Conservation (phyloP, 2,113 vertebrate genomes). For the Willisornis vidua region DNA sequence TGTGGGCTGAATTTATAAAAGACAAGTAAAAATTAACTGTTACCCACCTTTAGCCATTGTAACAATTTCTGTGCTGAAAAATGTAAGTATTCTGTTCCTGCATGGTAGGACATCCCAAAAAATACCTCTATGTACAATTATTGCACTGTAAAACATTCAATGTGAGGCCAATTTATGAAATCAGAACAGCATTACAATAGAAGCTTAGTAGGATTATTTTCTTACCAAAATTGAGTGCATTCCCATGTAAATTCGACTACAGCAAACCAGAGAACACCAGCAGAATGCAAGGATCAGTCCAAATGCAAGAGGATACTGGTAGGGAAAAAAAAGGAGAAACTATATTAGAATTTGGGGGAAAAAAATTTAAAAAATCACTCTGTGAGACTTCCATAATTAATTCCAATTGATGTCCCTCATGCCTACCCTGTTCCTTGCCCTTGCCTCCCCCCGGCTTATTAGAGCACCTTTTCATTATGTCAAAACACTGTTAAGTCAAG, state of each 20-base stretch:
- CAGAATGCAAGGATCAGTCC: conserved; percentile 85
- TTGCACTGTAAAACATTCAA: neutral
- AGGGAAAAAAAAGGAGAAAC: neutral
- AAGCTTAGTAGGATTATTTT: neutral
- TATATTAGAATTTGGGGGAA: neutral
- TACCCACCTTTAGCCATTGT: neutral
- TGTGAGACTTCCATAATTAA: neutral
- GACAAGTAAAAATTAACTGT: neutral
- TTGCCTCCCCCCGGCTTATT: neutral
- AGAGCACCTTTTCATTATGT: neutral
- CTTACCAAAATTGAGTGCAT: conserved; percentile 99
- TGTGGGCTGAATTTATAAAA: neutral
- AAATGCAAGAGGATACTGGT: conserved; percentile 86
- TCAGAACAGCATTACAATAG: neutral
- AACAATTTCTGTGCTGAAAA: neutral
- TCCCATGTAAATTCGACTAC: conserved; percentile 97
- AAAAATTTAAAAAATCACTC: neutral
- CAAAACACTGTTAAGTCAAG: neutral
- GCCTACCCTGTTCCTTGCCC: neutral
- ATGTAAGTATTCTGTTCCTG: neutral
- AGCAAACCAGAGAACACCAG: conserved; percentile 94
- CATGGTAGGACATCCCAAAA: neutral
- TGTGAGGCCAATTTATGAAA: neutral
- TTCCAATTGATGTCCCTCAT: neutral
- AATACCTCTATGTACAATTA: neutral